These are phyloP conservation scores for Chrosomus eos DNA, from an alignment of 2,797 vertebrate genomes.

Conservation along the genomic window DNA sequence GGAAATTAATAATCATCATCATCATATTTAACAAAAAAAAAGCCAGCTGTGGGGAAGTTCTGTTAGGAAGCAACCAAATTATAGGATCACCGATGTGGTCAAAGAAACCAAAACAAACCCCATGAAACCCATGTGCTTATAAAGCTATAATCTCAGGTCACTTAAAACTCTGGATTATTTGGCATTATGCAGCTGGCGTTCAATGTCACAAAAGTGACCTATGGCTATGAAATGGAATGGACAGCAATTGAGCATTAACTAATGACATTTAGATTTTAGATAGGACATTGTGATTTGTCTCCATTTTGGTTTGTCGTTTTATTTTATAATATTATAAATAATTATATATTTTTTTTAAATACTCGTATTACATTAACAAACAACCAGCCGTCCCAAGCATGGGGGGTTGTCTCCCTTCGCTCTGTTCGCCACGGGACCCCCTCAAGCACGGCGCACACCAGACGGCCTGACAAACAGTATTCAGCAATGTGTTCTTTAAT, in stretches of 20 bases:
- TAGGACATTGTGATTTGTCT: not conserved
- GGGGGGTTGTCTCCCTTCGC: no score
- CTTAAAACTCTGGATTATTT: conserved; percentile 75
- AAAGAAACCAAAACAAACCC: conserved; percentile 75
- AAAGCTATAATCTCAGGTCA: conserved; percentile 76
- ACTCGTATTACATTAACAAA: no score
- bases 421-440: no score
- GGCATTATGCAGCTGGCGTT: conserved; percentile 73
- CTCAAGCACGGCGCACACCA: no score
- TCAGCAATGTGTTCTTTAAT: not conserved
- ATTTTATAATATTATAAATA: not conserved
- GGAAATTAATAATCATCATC: conserved; percentile 60
- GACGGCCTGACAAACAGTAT: not conserved
- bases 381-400: no score
- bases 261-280: not conserved
- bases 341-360: no score
- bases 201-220: conserved; percentile 67
- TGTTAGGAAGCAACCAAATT: conserved; percentile 55
- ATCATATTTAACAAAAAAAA: conserved; percentile 32
- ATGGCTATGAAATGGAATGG: not conserved
- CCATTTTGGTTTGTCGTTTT: not conserved
- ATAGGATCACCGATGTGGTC: conserved; percentile 73
- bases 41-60: conserved; percentile 41
- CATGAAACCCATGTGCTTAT: conserved; percentile 71
- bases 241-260: not conserved